phyloP scores from a whole-genome alignment of 2,888 invertebrate species.

The Baronia brevicornis region DNA sequence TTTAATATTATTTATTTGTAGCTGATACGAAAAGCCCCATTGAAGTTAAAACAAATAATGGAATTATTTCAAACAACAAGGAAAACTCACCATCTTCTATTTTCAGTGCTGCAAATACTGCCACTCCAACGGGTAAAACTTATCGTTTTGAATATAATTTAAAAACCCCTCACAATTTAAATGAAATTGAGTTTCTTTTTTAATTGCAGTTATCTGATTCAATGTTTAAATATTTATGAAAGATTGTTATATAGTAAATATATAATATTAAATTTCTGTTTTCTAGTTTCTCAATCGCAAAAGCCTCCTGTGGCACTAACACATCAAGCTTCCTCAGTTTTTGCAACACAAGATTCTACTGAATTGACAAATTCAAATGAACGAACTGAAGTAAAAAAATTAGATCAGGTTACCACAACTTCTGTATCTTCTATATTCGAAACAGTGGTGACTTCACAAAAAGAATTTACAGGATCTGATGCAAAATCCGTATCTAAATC shows the following conservation, averaged over 20 bases:
- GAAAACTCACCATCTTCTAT: slow-evolving; percentile 26
- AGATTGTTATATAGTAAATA: too few relatives aligned
- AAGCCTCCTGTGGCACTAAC: slow-evolving; percentile 14
- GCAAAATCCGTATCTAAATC: slow-evolving; percentile 21
- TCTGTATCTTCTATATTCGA: slow-evolving; percentile 40
- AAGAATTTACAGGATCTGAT: slow-evolving; percentile 6
- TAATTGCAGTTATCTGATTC: too few relatives aligned
- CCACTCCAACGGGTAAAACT: slow-evolving; percentile 25
- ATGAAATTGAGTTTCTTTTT: too few relatives aligned
- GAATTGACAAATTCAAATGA: slow-evolving; percentile 18
- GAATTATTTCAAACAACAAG: slow-evolving; percentile 20
- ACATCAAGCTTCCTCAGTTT: slow-evolving; percentile 11
- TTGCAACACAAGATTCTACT: slow-evolving; percentile 9
- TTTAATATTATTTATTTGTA: slow-evolving; percentile 16
- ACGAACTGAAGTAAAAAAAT: slow-evolving; percentile 20
- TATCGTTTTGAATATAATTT: slow-evolving; percentile 5
- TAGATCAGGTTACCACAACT: slow-evolving; percentile 19
- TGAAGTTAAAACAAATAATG: slow-evolving; percentile 24
- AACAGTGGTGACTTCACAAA: slow-evolving; percentile 29
- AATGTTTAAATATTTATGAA: too few relatives aligned
- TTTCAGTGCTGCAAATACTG: slow-evolving; percentile 30
- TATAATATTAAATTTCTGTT: not conserved
- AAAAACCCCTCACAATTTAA: too few relatives aligned
- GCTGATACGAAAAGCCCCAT: slow-evolving; percentile 28
- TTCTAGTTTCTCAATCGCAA: slow-evolving; percentile 22